Percentiles rank a stretch among this genome's conserved stretches.
Conservation (phyloP, 2,888 invertebrate species). For the Cephus pulcher region DNA sequence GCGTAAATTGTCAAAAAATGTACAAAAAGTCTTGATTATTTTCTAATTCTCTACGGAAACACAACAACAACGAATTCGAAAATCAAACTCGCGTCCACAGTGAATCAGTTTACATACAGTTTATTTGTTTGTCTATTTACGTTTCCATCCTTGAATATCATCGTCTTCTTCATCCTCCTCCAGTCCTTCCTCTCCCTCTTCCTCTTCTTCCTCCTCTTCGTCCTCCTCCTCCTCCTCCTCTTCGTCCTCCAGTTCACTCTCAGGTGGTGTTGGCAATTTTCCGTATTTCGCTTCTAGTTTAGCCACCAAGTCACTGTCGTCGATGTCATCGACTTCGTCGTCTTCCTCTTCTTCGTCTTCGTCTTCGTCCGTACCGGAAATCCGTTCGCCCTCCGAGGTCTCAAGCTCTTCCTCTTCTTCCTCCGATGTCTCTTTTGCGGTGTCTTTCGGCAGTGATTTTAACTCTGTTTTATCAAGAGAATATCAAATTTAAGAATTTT, state of each 20-base stretch:
- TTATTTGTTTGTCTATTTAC: slow-evolving; percentile 53
- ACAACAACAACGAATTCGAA: not conserved
- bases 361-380: slow-evolving; percentile 36
- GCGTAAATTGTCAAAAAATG: not conserved
- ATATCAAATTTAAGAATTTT: not conserved
- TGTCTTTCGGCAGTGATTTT: slow-evolving; percentile 1
- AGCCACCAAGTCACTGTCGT: slow-evolving; percentile 77
- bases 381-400: slow-evolving; percentile 35
- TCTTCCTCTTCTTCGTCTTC: slow-evolving; percentile 44
- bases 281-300: slow-evolving; percentile 82
- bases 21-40: not conserved
- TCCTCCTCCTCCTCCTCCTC: slow-evolving; percentile 69
- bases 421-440: slow-evolving; percentile 10
- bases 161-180: slow-evolving; percentile 56
- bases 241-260: slow-evolving; percentile 65
- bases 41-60: no score
- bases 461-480: not conserved
- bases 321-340: slow-evolving; percentile 69
- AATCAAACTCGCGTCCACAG: not conserved
- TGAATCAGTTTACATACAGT: slow-evolving; percentile 14
- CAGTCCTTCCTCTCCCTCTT: slow-evolving; percentile 43
- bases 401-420: slow-evolving; percentile 19
- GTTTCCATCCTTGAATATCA: slow-evolving; percentile 59
- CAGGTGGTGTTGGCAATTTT: slow-evolving; percentile 68
- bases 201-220: slow-evolving; percentile 47